A percentile compares a stretch with the other conserved stretches of the same genome.
Conservation (phyloP, 2,113 vertebrate species). For the Carettochelys insculpta region DNA sequence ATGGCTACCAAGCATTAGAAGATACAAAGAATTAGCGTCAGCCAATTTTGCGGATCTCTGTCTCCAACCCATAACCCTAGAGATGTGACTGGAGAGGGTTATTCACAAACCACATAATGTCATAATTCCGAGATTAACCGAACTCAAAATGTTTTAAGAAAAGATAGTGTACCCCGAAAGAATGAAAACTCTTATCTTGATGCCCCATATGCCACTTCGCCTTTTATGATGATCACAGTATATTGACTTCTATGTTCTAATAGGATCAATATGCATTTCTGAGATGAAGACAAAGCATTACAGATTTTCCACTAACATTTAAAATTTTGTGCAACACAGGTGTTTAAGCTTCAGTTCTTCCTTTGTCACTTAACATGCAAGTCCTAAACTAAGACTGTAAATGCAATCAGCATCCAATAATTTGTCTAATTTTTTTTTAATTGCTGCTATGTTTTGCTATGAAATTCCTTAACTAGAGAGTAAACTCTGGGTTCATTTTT, state of each 20-base stretch:
- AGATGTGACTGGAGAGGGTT: background rate
- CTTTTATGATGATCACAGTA: rapidly evolving
- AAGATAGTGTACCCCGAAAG: background rate
- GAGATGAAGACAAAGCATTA: background rate
- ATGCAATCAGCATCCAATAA: background rate
- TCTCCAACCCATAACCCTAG: background rate
- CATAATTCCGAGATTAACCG: background rate
- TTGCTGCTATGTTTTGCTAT: background rate
- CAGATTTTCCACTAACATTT: too few species aligned
- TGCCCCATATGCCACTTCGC: background rate
- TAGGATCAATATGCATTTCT: background rate
- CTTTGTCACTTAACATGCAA: background rate
- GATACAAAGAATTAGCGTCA: background rate
- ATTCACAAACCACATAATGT: background rate
- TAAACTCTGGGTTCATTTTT: background rate
- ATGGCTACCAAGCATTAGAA: background rate
- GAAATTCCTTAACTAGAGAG: background rate
- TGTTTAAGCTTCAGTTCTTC: background rate
- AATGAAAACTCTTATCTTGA: background rate
- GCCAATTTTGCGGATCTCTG: background rate
- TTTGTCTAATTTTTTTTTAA: background rate
- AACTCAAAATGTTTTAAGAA: background rate
- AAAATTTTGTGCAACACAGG: too few species aligned
- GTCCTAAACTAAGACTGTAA: background rate
- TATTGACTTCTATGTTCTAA: background rate